Conservation (phyloP, 2,113 vertebrate genomes). For the Petroica traversi region DNA sequence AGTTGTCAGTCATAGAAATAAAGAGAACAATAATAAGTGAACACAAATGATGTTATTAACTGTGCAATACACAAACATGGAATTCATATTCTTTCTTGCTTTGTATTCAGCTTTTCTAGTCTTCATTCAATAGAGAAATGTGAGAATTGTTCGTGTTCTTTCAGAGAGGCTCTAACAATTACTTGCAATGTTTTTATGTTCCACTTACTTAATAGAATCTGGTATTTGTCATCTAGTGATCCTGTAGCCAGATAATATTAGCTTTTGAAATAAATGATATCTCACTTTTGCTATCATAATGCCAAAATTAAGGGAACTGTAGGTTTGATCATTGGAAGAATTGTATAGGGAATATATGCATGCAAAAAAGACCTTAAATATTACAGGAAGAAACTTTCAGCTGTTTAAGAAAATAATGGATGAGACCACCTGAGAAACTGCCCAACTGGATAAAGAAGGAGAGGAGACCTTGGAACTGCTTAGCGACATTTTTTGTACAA, state of each 20-base stretch:
- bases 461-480: not conserved
- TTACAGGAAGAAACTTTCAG: not conserved
- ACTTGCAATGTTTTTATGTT: not conserved
- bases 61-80: not conserved
- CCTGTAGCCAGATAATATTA: not conserved
- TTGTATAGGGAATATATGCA: not conserved
- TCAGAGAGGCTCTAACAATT: not conserved
- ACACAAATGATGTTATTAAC: not conserved
- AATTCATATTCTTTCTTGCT: not conserved
- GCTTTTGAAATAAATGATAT: not conserved
- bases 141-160: not conserved
- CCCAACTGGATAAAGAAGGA: not conserved
- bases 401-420: not conserved
- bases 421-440: not conserved
- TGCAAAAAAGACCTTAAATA: not conserved
- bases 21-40: not conserved
- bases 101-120: not conserved
- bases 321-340: not conserved
- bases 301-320: not conserved
- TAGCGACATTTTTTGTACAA: not conserved
- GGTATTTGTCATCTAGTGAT: not conserved
- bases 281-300: not conserved
- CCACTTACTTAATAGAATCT: not conserved
- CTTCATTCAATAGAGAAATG: not conserved
- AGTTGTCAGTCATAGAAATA: not conserved